Evolutionary conservation across 2,888 invertebrate genomes (phyloP), one percentile per base, ranked within the genome.

Genomic region (Exocentrus adspersus): DNA sequence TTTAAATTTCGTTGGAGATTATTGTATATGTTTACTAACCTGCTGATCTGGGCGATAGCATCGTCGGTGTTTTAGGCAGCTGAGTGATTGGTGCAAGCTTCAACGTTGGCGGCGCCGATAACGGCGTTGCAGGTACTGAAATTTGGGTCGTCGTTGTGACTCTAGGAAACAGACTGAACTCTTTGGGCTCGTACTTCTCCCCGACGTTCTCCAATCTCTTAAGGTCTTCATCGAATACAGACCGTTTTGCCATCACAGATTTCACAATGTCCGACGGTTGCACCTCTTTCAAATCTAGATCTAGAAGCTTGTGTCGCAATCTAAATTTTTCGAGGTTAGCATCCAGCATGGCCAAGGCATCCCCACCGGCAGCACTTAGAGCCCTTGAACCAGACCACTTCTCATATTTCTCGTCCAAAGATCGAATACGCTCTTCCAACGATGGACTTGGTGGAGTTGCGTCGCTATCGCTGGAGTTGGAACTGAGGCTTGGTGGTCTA

Each of bases 151-250:
- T 58, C 41, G 56, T 32, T 37, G 58, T 19, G 10, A 42, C 46
- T 61, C 80, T 78, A 28, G 81, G 75, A 74, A 79, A 79, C 46
- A 75, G 67, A 54, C 82, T 82, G 72, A 87, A 87, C 67, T 88
- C 88, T 70, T 81, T 86, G 65, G 86, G 89, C 84, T 95, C 89
- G 84, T 94, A 90, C 84, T 94, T 89, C 82, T 95, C 90, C 79
- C 90, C 87, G 62, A 93, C 91, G 76, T 93, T 94, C 81, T 96
- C 96, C 62, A 98, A 85, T 30, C 98, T 87, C 82, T 97, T 95
- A 41, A 93, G 90, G 81, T 98, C 98, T 81, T 97, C 97, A 80
- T 98, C 98, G 82, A 98, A 97, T 57, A 98, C 94, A 54, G 95
- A 96, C 68, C 93, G 90, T 81, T 95, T 94, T 3, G 96, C 94